Conservation (phyloP, 2,888 invertebrate species). For the Platycheirus albimanus region DNA sequence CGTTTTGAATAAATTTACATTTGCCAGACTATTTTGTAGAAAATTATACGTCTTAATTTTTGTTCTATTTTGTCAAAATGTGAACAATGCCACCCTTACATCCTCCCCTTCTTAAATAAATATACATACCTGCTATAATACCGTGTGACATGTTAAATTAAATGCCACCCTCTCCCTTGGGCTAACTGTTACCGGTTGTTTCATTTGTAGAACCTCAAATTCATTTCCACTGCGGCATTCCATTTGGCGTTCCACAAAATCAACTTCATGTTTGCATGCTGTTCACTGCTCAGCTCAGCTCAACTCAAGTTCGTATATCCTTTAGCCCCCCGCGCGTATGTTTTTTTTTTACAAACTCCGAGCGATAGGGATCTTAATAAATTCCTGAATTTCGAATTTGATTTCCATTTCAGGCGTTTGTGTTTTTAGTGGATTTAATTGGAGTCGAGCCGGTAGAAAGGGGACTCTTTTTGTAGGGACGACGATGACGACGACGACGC, state of each 20-base stretch:
- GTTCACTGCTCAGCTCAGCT: constrained; percentile 24
- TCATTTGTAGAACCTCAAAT: neutral
- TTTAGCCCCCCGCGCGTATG: neutral
- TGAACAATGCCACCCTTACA: constrained; percentile 57
- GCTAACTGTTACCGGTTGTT: too few relatives aligned
- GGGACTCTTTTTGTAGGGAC: neutral
- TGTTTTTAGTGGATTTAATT: constrained; percentile 48
- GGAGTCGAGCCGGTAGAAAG: constrained; percentile 27
- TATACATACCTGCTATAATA: constrained; percentile 52
- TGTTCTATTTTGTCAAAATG: constrained; percentile 41
- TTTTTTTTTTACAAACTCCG: constrained; percentile 42
- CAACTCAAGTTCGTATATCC: too few relatives aligned
- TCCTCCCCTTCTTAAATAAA: too few relatives aligned
- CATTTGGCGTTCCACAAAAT: constrained; percentile 7
- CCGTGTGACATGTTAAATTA: constrained; percentile 71
- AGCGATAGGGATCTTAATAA: constrained; percentile 68
- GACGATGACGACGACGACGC: too few relatives aligned
- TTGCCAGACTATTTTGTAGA: constrained; percentile 20
- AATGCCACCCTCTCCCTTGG: constrained; percentile 37
- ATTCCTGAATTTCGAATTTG: constrained; percentile 68
- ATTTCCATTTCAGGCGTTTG: constrained; percentile 48
- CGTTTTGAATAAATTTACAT: constrained; percentile 68
- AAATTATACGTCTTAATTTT: constrained; percentile 35
- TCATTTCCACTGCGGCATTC: constrained; percentile 36
- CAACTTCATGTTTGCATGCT: constrained; percentile 49